Base-by-base conservation (phyloP, 2,797 vertebrate genomes). In the Amblyopsis hoosieri region DNA sequence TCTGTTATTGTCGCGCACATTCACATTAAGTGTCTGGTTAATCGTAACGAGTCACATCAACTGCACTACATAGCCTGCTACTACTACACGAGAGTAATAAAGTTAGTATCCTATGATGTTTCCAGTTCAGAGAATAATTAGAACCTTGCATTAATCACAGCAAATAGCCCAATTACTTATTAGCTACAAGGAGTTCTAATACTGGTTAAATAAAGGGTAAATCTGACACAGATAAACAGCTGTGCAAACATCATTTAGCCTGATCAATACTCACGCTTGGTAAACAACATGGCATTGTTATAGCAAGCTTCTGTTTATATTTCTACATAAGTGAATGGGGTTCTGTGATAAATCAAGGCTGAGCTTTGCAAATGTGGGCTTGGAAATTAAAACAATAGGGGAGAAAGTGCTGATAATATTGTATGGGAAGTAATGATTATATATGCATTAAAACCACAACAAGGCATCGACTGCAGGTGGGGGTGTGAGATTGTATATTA, bases 351-450 rank as follows among this genome's bases (percentile, higher is more conserved):
- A 82, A 88, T 84, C 65, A 72, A 67, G 60, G 50, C 71, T 10
- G 45, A 60, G 65, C 19, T 19, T 19, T 19, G 78, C 54, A 82
- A 82, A 80, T 64, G 57, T 15, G 61, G 68, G 67, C 48, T 10
- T 64, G 45, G 60, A 74, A 79, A 76, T 13, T 29, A 69, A 84
- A 56, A 56, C 75, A 81, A 66, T 54, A 10, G 75, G 54, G 57
- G 46, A 66, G 57, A 84, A 86, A 86, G 71, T 69, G 82, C 75
- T 86, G 81, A 81, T 85, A 62, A 74, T 74, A 76, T 84, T 79
- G 73, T 50, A 62, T 76, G 46, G 57, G 62, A 77, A 71, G 48
- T 69, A 48, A 13, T 62, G 65, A 76, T 85, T 82, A 85, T 85
- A 60, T 70, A 64, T 79, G 66, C 71, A 79, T 85, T 85, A 79